phyloP scores from a whole-genome alignment of 2,888 invertebrate genomes.

The Nudaria mundana region DNA sequence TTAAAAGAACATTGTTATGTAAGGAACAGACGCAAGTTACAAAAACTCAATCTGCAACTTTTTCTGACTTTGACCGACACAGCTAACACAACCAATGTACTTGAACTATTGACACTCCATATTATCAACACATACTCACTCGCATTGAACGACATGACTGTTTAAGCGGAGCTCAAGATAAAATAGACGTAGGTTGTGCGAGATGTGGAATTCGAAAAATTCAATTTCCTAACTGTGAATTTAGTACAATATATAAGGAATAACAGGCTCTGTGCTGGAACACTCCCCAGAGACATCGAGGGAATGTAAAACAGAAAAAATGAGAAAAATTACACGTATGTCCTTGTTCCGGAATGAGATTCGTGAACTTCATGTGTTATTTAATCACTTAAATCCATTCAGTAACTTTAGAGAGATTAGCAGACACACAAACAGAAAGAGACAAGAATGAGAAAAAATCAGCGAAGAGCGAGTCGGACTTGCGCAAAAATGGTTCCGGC shows the following conservation, averaged over 20 bases:
- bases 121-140: slow-evolving; percentile 32
- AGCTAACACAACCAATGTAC: slow-evolving; percentile 35
- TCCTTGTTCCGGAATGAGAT: too few species aligned
- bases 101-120: slow-evolving; percentile 37
- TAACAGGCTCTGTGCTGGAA: slow-evolving; percentile 58
- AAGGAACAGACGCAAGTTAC: not conserved
- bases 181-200: slow-evolving; percentile 36
- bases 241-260: slow-evolving; percentile 69
- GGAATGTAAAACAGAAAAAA: slow-evolving; percentile 63
- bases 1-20: too few species aligned
- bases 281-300: slow-evolving; percentile 49
- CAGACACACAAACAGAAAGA: too few species aligned
- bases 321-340: slow-evolving; percentile 54
- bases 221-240: slow-evolving; percentile 75
- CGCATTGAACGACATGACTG: slow-evolving; percentile 18
- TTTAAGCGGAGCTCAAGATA: slow-evolving; percentile 38
- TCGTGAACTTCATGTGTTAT: too few species aligned
- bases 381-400: too few species aligned
- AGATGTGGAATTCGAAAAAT: slow-evolving; percentile 72
- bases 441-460: too few species aligned
- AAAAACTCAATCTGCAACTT: not conserved
- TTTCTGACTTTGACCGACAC: not conserved
- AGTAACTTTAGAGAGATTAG: too few species aligned
- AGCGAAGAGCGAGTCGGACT: too few species aligned
- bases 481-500: too few species aligned